Conservation (phyloP, 2,113 vertebrate genomes). For the Aegithalos caudatus region DNA sequence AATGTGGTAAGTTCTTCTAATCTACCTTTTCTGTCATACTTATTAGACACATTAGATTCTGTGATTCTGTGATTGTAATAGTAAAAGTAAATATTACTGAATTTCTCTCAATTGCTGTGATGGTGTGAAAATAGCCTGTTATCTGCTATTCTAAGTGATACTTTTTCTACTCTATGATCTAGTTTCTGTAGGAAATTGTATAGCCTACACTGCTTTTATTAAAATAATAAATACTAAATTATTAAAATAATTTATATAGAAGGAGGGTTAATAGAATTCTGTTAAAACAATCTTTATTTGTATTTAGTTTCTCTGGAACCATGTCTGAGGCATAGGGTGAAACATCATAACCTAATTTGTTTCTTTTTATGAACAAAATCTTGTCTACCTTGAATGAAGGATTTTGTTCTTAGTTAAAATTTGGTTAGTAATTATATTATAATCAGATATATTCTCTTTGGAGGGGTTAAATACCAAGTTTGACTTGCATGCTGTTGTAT, state of each 20-base stretch:
- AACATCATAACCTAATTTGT: background rate
- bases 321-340: background rate
- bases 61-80: background rate
- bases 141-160: background rate
- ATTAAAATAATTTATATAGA: background rate
- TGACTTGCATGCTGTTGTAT: background rate
- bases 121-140: background rate
- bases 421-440: background rate
- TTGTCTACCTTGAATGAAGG: background rate
- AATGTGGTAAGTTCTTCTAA: constrained; percentile 79
- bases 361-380: background rate
- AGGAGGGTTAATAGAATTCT: background rate
- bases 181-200: background rate
- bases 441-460: background rate
- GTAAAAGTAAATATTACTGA: background rate
- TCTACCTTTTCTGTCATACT: background rate
- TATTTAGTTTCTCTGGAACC: background rate
- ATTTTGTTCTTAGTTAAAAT: background rate
- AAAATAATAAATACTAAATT: background rate
- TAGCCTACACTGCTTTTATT: background rate
- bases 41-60: background rate
- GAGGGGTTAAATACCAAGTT: background rate
- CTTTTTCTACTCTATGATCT: background rate
- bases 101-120: background rate
- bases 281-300: background rate